These are phyloP conservation scores for Achroia grisella DNA, from an alignment of 1,140 invertebrate genomes.

Conservation along the genomic window DNA sequence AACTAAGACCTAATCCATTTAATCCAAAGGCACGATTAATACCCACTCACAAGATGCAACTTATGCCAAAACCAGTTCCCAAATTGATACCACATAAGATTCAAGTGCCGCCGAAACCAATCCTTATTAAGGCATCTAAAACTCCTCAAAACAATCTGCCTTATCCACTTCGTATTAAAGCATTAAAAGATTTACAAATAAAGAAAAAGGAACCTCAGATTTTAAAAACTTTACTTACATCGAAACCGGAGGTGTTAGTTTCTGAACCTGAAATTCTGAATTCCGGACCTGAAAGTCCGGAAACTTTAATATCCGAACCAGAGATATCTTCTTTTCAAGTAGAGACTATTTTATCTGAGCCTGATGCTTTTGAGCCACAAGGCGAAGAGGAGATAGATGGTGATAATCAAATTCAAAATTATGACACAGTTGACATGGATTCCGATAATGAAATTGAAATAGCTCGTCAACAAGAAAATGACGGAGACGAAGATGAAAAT, in stretches of 20 bases:
- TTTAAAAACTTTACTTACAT: slow-evolving; percentile 62
- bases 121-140: slow-evolving; percentile 49
- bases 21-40: slow-evolving; percentile 65
- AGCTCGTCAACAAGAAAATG: slow-evolving; percentile 38
- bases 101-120: slow-evolving; percentile 46
- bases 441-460: slow-evolving; percentile 67
- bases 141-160: slow-evolving; percentile 49
- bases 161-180: slow-evolving; percentile 63
- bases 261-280: slow-evolving; percentile 67
- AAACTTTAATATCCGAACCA: slow-evolving; percentile 68
- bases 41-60: slow-evolving; percentile 63
- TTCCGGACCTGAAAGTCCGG: slow-evolving; percentile 65
- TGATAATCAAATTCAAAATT: slow-evolving; percentile 46
- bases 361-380: slow-evolving; percentile 39
- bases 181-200: slow-evolving; percentile 63
- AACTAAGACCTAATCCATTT: slow-evolving; percentile 64
- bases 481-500: slow-evolving; percentile 15
- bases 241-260: slow-evolving; percentile 58
- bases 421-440: slow-evolving; percentile 65
- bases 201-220: slow-evolving; percentile 71
- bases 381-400: slow-evolving; percentile 41
- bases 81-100: slow-evolving; percentile 47
- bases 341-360: slow-evolving; percentile 65
- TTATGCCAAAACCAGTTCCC: slow-evolving; percentile 40
- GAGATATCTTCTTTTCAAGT: slow-evolving; percentile 70